Base-by-base conservation (phyloP, 2,113 vertebrate species). In the Psophia crepitans region DNA sequence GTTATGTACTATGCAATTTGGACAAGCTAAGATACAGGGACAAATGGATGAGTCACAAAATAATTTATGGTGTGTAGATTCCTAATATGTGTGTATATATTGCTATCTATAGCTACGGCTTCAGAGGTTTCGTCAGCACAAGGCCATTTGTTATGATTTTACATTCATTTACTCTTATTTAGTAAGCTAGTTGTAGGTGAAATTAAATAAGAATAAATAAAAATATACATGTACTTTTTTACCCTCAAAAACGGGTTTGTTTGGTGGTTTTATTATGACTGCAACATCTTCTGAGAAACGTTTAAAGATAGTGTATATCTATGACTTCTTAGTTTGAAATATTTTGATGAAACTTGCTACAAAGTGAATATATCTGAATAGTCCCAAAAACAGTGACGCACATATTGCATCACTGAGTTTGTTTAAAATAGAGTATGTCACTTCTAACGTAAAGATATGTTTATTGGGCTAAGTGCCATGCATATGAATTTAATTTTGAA, bases 181-280 rank as follows among this genome's bases (percentile, higher is more conserved):
- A 61, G 24, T 76, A 76, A 78, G 19, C 2, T 58, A 78, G 24
- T 35, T n/a, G 44, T 18, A 66, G 4, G 21, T n/a, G 54, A 84
- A 32, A 81, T 41, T 57, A 84, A 73, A 33, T 20, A 48, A 57
- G 21, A 71, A 78, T 56, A 77, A 73, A 49, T 17, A 23, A 51
- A 69, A 73, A 79, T 16, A 26, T 39, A 18, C 6, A 14, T 20
- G 1, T 2, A 10, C 6, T 24, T 57, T 19, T 56, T 63, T 26
- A 7, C 0, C 3, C 4, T 4, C 5, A 2, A 22, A 14, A 70
- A 33, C 30, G 4, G 13, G 2, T 0, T 75, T 35, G 37, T 64
- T 30, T 51, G 24, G 4, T 56, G 3, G 1, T 54, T 66, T 84
- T 39, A 56, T 51, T 51, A 35, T 58, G 23, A 43, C 4, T 51